Base-by-base conservation (phyloP, 2,797 vertebrate genomes). In the Danio albolineatus region DNA sequence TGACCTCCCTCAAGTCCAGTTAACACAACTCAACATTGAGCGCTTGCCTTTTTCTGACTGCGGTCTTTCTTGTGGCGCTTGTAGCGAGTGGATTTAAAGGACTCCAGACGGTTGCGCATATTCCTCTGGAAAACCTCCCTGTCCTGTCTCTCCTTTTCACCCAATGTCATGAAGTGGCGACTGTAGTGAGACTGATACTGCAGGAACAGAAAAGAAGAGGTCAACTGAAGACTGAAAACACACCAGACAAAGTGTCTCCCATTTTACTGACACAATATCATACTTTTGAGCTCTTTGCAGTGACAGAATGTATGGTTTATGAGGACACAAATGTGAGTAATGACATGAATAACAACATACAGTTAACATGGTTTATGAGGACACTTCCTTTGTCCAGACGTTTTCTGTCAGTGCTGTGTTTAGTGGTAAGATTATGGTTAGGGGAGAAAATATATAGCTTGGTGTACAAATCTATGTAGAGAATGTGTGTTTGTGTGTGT, bases 131-230 rank as follows among this genome's bases (percentile, higher is more conserved):
- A 98, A 84, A 98, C 93, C 88, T 98, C 97, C 59, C 96, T 93
- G 82, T 98, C 96, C 91, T 98, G 97, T 6, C 97, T 94, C 85
- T 97, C 95, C 89, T 96, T 95, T 53, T 95, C 95, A 5, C 95
- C 95, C 85, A 95, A 91, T 43, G 94, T 92, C 94, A 98, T 97
- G 92, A 97, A 98, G 93, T 99, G 97, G 53, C 96, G 96, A 88
- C 97, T 96, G 90, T 98, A 99, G 92, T 96, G 96, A 81, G 96
- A 95, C 89, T 98, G 97, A 86, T 97, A 97, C 97, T 99, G 89
- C 76, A 89, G 54, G 13, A 19, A 10, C 9, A 19, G 28, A 73
- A 49, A 51, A 57, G 8, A 16, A 36, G 41, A 51, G 12, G 10
- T 16, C 1, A 10, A 53, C 14, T 48, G 10, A 79, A 51, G 46